phyloP scores from a whole-genome alignment of 1,140 invertebrate species.

The Neomicropteryx cornuta region DNA sequence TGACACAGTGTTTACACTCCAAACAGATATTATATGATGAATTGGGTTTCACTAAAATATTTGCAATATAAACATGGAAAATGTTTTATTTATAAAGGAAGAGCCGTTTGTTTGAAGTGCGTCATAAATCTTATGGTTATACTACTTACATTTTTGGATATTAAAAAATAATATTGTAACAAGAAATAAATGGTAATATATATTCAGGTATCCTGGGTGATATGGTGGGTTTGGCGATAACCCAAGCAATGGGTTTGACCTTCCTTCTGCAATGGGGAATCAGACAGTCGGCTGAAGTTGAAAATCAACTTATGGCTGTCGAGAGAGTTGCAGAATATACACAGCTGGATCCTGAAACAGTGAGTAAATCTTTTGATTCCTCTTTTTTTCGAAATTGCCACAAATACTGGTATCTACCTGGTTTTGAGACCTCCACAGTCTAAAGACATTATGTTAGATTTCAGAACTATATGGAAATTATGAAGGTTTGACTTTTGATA shows the following conservation, averaged over 20 bases:
- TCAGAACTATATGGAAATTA: neutral
- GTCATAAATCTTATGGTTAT: too few species aligned
- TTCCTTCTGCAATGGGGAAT: constrained; percentile 79
- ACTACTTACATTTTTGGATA: too few species aligned
- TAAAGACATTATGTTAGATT: neutral
- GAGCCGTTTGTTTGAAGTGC: too few species aligned
- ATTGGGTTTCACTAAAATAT: too few species aligned
- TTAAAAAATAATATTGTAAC: too few species aligned
- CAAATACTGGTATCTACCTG: constrained; percentile 1
- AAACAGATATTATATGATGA: too few species aligned
- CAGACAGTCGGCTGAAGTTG: constrained; percentile 66
- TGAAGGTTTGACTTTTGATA: neutral
- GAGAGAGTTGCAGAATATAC: constrained; percentile 71
- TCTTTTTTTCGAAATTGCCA: constrained; percentile 20
- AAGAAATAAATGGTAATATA: too few species aligned
- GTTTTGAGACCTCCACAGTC: too few species aligned
- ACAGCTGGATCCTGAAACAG: constrained; percentile 43
- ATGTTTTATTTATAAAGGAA: too few species aligned
- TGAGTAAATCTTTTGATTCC: constrained; percentile 38
- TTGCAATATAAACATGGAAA: too few species aligned
- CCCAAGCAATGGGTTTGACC: constrained; percentile 67
- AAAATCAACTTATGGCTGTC: constrained; percentile 70
- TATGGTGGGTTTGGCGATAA: constrained; percentile 71
- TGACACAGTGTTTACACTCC: too few species aligned
- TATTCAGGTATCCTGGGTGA: constrained; percentile 34